Conservation (phyloP, 2,797 vertebrate genomes). For the Brachymystax lenok region DNA sequence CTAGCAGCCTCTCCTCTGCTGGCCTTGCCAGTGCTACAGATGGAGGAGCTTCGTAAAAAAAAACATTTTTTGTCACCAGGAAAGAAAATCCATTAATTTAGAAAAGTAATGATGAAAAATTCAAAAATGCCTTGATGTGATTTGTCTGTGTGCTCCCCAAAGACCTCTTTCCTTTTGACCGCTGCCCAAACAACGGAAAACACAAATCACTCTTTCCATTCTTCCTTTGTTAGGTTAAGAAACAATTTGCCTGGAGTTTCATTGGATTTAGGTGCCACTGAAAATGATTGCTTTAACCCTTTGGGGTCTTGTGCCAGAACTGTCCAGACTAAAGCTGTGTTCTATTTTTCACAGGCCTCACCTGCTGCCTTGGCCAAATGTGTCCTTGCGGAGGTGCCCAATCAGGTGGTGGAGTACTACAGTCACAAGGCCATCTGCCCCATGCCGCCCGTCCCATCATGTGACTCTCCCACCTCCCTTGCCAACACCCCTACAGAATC, state of each 20-base stretch:
- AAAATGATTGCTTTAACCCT: slow-evolving; percentile 13
- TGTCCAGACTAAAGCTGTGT: slow-evolving; percentile 6
- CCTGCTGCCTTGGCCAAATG: slow-evolving; percentile 92
- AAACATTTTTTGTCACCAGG: slow-evolving; percentile 17
- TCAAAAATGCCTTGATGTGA: slow-evolving; percentile 16
- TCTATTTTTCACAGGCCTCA: slow-evolving; percentile 77
- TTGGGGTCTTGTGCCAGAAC: background rate
- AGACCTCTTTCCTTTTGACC: slow-evolving; percentile 15
- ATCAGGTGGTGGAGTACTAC: slow-evolving; percentile 94
- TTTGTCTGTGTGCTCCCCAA: slow-evolving; percentile 12
- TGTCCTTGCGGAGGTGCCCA: slow-evolving; percentile 92
- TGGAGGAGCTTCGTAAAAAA: slow-evolving; percentile 44
- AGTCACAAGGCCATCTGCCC: slow-evolving; percentile 90
- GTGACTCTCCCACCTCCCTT: slow-evolving; percentile 65
- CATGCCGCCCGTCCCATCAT: slow-evolving; percentile 74
- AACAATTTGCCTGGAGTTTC: slow-evolving; percentile 11
- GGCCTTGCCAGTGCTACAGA: slow-evolving; percentile 38
- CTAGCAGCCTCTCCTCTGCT: slow-evolving; percentile 32
- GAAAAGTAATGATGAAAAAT: slow-evolving; percentile 28
- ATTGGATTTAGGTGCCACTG: slow-evolving; percentile 3
- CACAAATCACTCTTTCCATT: slow-evolving; percentile 6
- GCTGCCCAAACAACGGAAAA: slow-evolving; percentile 28
- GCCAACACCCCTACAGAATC: slow-evolving; percentile 82
- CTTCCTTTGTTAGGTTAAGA: slow-evolving; percentile 19
- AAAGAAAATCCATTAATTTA: slow-evolving; percentile 22